A percentile compares a stretch with the other conserved stretches of the same genome.
phyloP scores from a whole-genome alignment of 2,797 vertebrate genomes.

The Hoplostethus mediterraneus region DNA sequence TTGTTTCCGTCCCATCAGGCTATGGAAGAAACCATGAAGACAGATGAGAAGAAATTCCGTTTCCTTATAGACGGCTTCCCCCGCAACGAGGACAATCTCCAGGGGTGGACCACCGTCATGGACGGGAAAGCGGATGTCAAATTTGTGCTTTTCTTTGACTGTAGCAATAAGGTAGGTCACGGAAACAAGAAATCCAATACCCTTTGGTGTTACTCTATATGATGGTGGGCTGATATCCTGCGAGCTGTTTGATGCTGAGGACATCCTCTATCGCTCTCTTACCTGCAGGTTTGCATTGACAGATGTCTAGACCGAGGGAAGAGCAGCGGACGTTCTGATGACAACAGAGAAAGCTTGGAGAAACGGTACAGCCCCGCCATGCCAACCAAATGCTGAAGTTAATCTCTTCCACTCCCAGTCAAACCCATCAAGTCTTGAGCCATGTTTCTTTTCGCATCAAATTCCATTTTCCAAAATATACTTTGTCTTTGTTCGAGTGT shows the following conservation, averaged over 20 bases:
- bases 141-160: slow-evolving; percentile 98
- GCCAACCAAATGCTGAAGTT: background rate
- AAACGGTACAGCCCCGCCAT: slow-evolving; percentile 88
- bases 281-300: slow-evolving; percentile 89
- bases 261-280: background rate
- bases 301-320: slow-evolving; percentile 97
- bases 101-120: slow-evolving; percentile 94
- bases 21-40: slow-evolving; percentile 93
- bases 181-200: background rate
- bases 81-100: slow-evolving; percentile 96
- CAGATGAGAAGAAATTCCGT: slow-evolving; percentile 88
- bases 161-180: slow-evolving; percentile 89
- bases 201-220: background rate
- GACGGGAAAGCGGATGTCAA: slow-evolving; percentile 93
- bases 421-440: background rate
- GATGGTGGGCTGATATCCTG: background rate
- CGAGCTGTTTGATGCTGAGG: slow-evolving; percentile 3
- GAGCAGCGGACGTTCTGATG: slow-evolving; percentile 95
- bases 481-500: background rate
- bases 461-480: background rate
- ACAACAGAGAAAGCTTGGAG: slow-evolving; percentile 96
- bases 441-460: background rate
- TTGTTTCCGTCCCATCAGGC: slow-evolving; percentile 80
- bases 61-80: slow-evolving; percentile 99
- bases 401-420: too few relatives aligned